phyloP scores from a whole-genome alignment of 1,140 invertebrate species.

The Macrosteles quadrilineatus region DNA sequence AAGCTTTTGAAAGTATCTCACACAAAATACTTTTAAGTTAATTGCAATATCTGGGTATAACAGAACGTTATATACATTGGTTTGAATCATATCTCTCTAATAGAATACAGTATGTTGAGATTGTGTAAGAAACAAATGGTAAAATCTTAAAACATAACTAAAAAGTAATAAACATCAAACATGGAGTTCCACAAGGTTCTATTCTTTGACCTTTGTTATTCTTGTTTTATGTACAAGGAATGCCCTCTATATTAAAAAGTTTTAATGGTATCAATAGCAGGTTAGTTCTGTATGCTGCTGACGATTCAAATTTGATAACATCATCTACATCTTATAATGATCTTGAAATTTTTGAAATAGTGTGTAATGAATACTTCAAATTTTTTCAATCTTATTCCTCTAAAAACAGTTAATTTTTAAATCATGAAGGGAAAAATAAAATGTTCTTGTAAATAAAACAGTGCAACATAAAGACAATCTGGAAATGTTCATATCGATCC shows the following conservation, averaged over 20 bases:
- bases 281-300: too few relatives aligned
- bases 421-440: too few relatives aligned
- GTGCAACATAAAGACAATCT: too few relatives aligned
- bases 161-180: not conserved
- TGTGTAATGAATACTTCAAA: too few relatives aligned
- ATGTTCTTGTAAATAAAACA: too few relatives aligned
- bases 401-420: too few relatives aligned
- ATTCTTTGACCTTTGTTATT: not conserved
- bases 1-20: not conserved
- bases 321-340: too few relatives aligned
- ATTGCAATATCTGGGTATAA: not conserved
- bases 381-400: too few relatives aligned
- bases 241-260: not conserved
- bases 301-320: too few relatives aligned
- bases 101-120: constrained; percentile 2
- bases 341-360: too few relatives aligned
- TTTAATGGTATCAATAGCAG: too few relatives aligned
- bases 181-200: not conserved
- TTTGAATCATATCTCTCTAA: not conserved
- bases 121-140: not conserved
- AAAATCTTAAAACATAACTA: not conserved
- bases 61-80: not conserved
- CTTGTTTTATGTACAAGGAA: not conserved
- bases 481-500: too few relatives aligned
- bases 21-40: not conserved